Evolutionary conservation across 2,888 invertebrate genomes (phyloP), one percentile per base, ranked within the genome.

Genomic region (Orchestes rusci): DNA sequence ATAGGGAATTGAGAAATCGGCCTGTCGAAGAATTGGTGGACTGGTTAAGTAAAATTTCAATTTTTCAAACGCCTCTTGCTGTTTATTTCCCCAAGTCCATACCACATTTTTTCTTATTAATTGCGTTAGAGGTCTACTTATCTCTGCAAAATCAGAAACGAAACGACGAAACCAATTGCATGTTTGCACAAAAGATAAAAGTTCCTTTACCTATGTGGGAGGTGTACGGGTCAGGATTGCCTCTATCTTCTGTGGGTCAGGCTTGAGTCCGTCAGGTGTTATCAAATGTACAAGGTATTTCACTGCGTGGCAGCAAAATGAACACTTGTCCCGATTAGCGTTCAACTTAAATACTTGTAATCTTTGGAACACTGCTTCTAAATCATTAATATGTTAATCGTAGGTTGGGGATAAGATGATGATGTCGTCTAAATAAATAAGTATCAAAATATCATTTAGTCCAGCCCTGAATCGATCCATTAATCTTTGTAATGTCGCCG

Each of bases 381-480:
- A 37, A 31, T 57, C 46, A 32, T 8, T 40, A 15, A 57, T 3
- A 37, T 59, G 56, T 36, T 55, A 31, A 4, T 57, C 50, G 35
- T 55, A 56, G 3, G 27, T 16, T 15, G 10, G n/a, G 5, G 32
- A 32, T 29, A 56, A 8, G 2, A 59, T 16, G 8, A 59, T 57
- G 2, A 60, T 23, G 30, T 61, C 57, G 28, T 60, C 58, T 4
- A 59, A 42, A 39, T 59, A 60, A 2, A 39, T 52, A 2, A 58
- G 38, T 4, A 58, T 29, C 7, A 20, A 39, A 3, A 55, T 32
- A 16, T 54, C 50, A 12, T 28, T 16, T 30, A 60, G 36, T 17
- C 51, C 52, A 13, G 43, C 15, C 20, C 45, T 28, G 32, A 59
- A 53, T 5, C 49, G 31, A 32, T 58, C 56, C 10, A 59, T 57